Evolutionary conservation across 2,888 invertebrate genomes (phyloP), one percentile per base, ranked within the genome.

Genomic region (Cataglyphis rosenhaueri): DNA sequence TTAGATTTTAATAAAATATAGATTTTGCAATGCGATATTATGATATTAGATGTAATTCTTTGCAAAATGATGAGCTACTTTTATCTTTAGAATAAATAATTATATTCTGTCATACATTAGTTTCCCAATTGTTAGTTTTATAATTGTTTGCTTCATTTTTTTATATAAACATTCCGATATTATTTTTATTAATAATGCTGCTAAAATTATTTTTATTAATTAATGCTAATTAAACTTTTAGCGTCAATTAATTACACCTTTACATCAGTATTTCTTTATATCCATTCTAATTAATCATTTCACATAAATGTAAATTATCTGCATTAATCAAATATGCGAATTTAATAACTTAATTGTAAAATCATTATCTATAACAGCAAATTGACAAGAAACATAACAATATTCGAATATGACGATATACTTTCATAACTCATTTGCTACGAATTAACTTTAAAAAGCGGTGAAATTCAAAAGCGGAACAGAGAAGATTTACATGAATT

Each of bases 301-400:
- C 21, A 68, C 21, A 38, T 59, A 78, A 44, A 44, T 70, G 41
- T 18, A 68, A 78, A 78, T 78, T 68, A 59, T 70, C 32, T 0
- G 3, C 55, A 41, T 59, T 78, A 35, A 25, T 78, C 9, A 35
- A 44, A 18, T 15, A 59, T 76, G n/a, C 15, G 38, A 57, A 32
- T 57, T 78, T 78, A n/a, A 57, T 35, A 76, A 21, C n/a, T 38
- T 25, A 76, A 64, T 35, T 29, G 9, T 0, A 9, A 44, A 29
- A 78, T 59, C 8, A 32, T 10, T 29, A 57, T 10, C 57, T 29
- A 10, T 9, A 44, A 41, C 1, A 15, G n/a, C 12, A 59, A 70
- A 70, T 44, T 59, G 21, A 29, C 6, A 8, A 29, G 21, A 21
- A n/a, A 35, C 15, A 1, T 44, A 18, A 52, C 29, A 35, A 70